Evolutionary conservation across 2,888 invertebrate species (phyloP).

Genomic region (Pseudolycoriella hygida): DNA sequence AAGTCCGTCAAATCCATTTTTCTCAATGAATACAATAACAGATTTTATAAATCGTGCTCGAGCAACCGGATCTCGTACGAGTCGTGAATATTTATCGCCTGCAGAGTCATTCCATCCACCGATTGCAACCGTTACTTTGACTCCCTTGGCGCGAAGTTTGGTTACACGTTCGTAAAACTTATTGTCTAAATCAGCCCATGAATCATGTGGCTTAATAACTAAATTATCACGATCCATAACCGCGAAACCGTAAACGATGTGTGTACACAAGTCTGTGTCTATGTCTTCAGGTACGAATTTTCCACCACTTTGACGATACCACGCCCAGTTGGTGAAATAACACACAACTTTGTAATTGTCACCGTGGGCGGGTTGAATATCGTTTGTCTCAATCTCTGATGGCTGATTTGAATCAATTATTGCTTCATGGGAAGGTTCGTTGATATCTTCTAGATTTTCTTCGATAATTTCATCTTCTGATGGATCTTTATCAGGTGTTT

Average conservation of each 20-base stretch:
- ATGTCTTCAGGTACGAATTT: constrained; percentile 70
- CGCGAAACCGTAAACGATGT: constrained; percentile 84
- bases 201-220: constrained; percentile 69
- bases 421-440: background rate
- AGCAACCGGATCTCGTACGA: constrained; percentile 56
- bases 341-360: constrained; percentile 62
- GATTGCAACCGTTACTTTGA: constrained; percentile 71
- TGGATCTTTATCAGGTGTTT: constrained; percentile 11
- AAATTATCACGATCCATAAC: constrained; percentile 58
- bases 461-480: constrained; percentile 16
- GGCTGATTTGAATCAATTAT: constrained; percentile 3
- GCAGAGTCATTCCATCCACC: constrained; percentile 94
- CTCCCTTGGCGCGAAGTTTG: constrained; percentile 47
- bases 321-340: constrained; percentile 89
- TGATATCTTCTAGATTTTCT: background rate
- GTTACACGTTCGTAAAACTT: constrained; percentile 80
- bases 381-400: constrained; percentile 6
- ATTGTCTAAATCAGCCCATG: constrained; percentile 80
- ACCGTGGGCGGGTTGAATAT: constrained; percentile 9
- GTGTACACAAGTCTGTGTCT: constrained; percentile 72
- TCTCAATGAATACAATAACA: constrained; percentile 57
- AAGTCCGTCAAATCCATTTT: constrained; percentile 73
- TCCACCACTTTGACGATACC: constrained; percentile 71
- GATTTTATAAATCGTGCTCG: constrained; percentile 56
- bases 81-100: constrained; percentile 70